Conservation (phyloP, 1,140 invertebrate species). For the Calliphora vicina region DNA sequence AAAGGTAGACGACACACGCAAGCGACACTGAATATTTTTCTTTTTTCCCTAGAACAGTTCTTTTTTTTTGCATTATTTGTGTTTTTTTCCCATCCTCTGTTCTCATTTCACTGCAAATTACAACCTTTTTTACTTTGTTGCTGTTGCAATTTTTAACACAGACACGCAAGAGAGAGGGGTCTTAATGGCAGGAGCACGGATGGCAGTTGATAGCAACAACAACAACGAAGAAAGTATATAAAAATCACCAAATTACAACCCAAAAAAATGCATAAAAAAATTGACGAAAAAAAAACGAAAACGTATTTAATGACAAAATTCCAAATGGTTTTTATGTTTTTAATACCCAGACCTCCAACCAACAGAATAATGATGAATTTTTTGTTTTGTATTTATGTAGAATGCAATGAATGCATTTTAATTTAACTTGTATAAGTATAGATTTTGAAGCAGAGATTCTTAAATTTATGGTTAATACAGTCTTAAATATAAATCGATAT, state of each 20-base stretch:
- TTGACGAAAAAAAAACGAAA: slow-evolving; percentile 3
- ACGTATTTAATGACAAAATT: slow-evolving; percentile 56
- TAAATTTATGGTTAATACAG: too few relatives aligned
- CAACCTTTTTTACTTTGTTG: slow-evolving; percentile 12
- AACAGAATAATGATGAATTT: background rate
- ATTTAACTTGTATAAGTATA: background rate
- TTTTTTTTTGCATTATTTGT: slow-evolving; percentile 16
- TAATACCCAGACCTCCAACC: background rate
- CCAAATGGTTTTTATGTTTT: slow-evolving; percentile 35
- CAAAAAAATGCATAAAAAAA: slow-evolving; percentile 42
- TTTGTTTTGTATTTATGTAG: background rate
- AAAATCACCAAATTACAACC: slow-evolving; percentile 27
- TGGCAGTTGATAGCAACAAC: background rate
- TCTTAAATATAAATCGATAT: too few relatives aligned
- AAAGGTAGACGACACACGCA: slow-evolving; percentile 29
- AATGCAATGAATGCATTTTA: slow-evolving; percentile 3
- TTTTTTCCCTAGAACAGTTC: background rate
- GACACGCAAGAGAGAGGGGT: slow-evolving; percentile 2
- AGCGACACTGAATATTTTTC: slow-evolving; percentile 29
- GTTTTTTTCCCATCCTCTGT: background rate
- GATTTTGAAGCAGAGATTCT: background rate
- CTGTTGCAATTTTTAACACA: background rate
- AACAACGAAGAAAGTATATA: background rate
- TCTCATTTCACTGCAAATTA: background rate
- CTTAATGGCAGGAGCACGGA: background rate